Evolutionary conservation across 2,888 invertebrate species (phyloP), one percentile per base, ranked within the genome.

Genomic region (Hirtodrosophila duncani): DNA sequence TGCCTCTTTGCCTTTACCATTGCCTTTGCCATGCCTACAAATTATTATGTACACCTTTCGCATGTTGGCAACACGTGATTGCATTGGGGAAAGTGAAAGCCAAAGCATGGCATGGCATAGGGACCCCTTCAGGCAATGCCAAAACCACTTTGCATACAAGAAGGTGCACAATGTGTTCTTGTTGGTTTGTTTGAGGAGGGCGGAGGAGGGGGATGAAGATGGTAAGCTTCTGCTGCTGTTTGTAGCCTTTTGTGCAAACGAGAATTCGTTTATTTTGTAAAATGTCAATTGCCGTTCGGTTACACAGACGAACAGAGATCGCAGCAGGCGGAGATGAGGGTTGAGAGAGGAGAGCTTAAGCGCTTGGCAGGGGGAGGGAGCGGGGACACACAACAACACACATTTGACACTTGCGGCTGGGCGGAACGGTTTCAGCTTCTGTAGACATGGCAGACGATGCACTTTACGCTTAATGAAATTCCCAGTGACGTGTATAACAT

Each of bases 51-150:
- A 74, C 75, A 81, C 79, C 81, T 78, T 77, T 71, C 75, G 71
- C 71, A 81, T 77, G 77, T 81, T 79, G 69, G 56, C 68, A 71
- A 71, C 80, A 77, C 75, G 80, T 79, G 81, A 81, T 74, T 80
- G 74, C 56, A 70, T 70, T 75, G 52, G 65, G 63, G 43, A 74
- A 74, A 80, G 78, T 77, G 78, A 77, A 69, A 77, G 57, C 63
- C 46, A 55, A 20, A 45, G 8, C 27, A 41, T 13, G 41, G 34
- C 13, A 23, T 29, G 21, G 38, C 49, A 21, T 26, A 21, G 17
- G 26, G 21, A 3, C 29, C 37, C 38, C 20, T 43, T 42, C 39
- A 50, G 52, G 51, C 68, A 52, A 59, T 55, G 46, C 45, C 60
- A 63, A 63, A 63, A 51, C 59, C 69, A 59, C 70, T 52, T 51